Evolutionary conservation across 2,113 vertebrate species (phyloP).

Genomic region (Pyxicephalus adspersus): DNA sequence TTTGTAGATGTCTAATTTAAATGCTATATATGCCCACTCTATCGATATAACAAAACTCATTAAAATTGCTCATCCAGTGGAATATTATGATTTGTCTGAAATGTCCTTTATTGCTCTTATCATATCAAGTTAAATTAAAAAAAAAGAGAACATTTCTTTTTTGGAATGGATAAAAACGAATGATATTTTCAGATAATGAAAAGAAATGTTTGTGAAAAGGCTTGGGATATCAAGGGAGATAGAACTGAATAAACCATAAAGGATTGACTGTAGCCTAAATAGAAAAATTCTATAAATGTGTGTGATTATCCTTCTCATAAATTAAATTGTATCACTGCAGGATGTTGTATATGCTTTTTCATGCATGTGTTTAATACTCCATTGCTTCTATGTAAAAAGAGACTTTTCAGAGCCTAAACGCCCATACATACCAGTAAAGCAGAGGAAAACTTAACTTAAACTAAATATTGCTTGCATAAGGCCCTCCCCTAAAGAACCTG

Average conservation of each 20-base stretch:
- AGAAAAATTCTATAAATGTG: not conserved
- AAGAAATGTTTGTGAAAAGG: not conserved
- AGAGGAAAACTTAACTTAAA: no score
- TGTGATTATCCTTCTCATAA: not conserved
- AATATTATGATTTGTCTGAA: conserved; percentile 24
- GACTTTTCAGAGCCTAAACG: no score
- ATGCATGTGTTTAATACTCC: not conserved
- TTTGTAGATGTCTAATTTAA: not conserved
- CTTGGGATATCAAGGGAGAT: not conserved
- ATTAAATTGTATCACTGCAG: not conserved
- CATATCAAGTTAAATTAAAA: conserved; percentile 30
- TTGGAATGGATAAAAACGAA: conserved; percentile 9
- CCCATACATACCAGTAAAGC: no score
- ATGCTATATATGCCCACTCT: conserved; percentile 3
- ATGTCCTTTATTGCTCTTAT: conserved; percentile 30
- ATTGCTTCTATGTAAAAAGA: not conserved
- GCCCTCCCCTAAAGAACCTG: no score
- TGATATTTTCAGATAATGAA: conserved; percentile 20
- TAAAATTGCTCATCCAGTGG: conserved; percentile 24
- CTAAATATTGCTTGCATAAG: no score
- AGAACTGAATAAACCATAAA: not conserved
- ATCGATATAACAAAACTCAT: conserved; percentile 27
- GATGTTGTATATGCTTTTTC: not conserved
- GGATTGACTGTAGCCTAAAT: not conserved
- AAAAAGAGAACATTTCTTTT: conserved; percentile 19